Percentiles rank a stretch among this genome's conserved stretches.
These are phyloP conservation scores for Neosilurus hyrtlii DNA, from an alignment of 2,797 vertebrate species.

Conservation along the genomic window DNA sequence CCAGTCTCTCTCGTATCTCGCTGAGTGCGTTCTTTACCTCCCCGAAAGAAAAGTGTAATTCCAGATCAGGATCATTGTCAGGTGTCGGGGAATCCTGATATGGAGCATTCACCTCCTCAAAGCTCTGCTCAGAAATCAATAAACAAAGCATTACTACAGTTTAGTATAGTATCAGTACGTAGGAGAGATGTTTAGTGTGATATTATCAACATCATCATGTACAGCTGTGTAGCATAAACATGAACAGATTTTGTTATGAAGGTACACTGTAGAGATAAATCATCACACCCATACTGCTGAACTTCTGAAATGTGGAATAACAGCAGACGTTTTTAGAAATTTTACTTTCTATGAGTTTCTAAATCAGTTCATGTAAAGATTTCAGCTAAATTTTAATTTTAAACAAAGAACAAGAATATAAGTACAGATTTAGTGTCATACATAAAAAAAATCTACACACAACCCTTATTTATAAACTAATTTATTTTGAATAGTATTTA, in stretches of 20 bases:
- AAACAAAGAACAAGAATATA: neutral
- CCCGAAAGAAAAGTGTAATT: constrained; percentile 63
- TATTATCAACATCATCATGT: neutral
- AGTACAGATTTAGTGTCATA: neutral
- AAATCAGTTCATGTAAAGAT: neutral
- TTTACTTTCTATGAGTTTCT: neutral
- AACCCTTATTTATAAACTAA: neutral
- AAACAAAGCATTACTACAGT: no score
- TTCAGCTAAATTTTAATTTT: neutral
- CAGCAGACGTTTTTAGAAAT: neutral
- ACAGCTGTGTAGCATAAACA: neutral
- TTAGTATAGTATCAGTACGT: no score
- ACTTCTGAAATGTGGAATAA: neutral
- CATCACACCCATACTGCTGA: constrained; percentile 1
- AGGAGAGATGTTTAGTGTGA: neutral
- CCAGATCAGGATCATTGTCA: constrained; percentile 52
- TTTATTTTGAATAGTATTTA: neutral
- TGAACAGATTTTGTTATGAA: neutral
- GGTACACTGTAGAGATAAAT: neutral
- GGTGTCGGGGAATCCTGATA: constrained; percentile 37
- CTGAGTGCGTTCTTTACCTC: constrained; percentile 64
- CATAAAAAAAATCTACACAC: neutral
- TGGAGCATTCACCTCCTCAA: constrained; percentile 56
- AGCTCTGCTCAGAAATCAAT: constrained; percentile 57
- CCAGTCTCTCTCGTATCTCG: constrained; percentile 66